Conservation (phyloP, 2,113 vertebrate species). For the Phrynosoma blainvillii region DNA sequence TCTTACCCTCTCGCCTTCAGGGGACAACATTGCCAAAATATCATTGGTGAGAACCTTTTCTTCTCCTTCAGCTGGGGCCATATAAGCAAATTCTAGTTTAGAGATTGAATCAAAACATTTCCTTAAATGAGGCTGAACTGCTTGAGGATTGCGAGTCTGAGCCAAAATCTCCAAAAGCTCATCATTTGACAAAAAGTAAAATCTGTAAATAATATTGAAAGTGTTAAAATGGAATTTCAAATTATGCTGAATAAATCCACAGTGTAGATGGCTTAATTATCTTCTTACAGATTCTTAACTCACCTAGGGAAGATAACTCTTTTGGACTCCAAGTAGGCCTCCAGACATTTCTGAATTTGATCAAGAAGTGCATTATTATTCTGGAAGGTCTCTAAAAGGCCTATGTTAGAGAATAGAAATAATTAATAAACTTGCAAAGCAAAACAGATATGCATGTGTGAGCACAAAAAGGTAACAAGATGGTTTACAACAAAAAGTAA, state of each 20-base stretch:
- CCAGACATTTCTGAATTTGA: slow-evolving; percentile 88
- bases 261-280: background rate
- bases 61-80: slow-evolving; percentile 66
- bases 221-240: background rate
- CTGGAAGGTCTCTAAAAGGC: slow-evolving; percentile 84
- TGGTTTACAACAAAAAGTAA: slow-evolving; percentile 37
- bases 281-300: slow-evolving; percentile 49
- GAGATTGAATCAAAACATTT: slow-evolving; percentile 88
- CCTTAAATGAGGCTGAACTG: slow-evolving; percentile 86
- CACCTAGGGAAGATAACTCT: slow-evolving; percentile 86
- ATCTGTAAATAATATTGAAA: slow-evolving; percentile 70
- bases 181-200: slow-evolving; percentile 89
- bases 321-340: slow-evolving; percentile 88
- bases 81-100: slow-evolving; percentile 81
- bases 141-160: slow-evolving; percentile 86
- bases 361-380: slow-evolving; percentile 85
- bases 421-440: slow-evolving; percentile 7
- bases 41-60: slow-evolving; percentile 81
- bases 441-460: background rate
- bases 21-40: slow-evolving; percentile 86
- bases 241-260: background rate
- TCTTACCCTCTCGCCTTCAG: slow-evolving; percentile 83
- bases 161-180: slow-evolving; percentile 89
- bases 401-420: slow-evolving; percentile 66
- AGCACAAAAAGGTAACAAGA: background rate